Base-by-base conservation (phyloP, 2,113 vertebrate species). In the Triplophysa rosa region DNA sequence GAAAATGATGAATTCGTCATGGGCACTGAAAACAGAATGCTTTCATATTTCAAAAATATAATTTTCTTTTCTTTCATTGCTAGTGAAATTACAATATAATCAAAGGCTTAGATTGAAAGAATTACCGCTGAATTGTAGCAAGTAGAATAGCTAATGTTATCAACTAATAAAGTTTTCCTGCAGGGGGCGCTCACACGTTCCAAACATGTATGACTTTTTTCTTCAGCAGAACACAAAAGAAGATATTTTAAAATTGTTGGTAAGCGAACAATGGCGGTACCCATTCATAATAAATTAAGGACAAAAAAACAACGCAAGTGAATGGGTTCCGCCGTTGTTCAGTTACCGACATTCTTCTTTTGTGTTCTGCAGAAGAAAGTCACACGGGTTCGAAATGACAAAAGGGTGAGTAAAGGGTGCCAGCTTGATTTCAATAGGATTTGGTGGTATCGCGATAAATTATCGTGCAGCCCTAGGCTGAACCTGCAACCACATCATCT, bases 1-100 rank as follows among this genome's bases (percentile, higher is more conserved):
- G 86, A 88, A 77, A 82, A 84, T 78, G 79, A 84, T 89, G 67
- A 69, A 84, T 83, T 69, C 72, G 79, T 64, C 75, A 56, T 79
- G 79, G 83, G 85, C 84, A 83, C 83, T 14, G 54, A 73, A 80
- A 67, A 37, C n/a, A 45, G 64, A 80, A 5, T 8, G 26, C 42
- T 24, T 74, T 82, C 49, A 64, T 40, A 24, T 1, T 21, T 21
- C n/a, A 81, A 63, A n/a, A 52, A 78, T 82, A 17, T 24, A n/a
- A 23, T 79, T 84, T n/a, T 29, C 17, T 42, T 19, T 84, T 67
- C n/a, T 24, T 83, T 82, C 75, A 33, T 81, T 26, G 76, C 33
- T 17, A 37, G 45, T 29, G 58, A 80, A 37, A 83, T 75, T 73
- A 65, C 24, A 76, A 62, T 40, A 42, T 49, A 42, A 75, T 40